phyloP scores from a whole-genome alignment of 2,113 vertebrate species.

The Eptesicus fuscus region DNA sequence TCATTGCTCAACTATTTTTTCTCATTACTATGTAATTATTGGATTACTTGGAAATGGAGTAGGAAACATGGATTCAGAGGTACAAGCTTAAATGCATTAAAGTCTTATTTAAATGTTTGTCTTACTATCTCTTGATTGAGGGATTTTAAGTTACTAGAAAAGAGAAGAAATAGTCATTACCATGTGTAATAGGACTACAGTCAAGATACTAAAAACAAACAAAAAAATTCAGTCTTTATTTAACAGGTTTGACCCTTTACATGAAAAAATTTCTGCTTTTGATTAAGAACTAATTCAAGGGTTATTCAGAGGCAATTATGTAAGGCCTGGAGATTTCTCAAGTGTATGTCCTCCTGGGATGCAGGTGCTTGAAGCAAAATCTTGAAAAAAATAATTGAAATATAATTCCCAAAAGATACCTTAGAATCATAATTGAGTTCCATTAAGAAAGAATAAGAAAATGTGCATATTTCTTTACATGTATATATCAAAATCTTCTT shows the following conservation, averaged over 20 bases:
- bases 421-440: neutral
- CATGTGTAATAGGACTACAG: neutral
- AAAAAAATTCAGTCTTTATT: conserved; percentile 37
- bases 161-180: neutral
- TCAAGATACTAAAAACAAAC: neutral
- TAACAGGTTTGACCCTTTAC: conserved; percentile 47
- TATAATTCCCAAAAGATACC: neutral
- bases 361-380: conserved; percentile 44
- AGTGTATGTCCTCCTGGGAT: neutral
- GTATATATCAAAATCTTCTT: neutral
- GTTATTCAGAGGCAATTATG: conserved; percentile 56
- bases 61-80: neutral
- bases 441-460: neutral
- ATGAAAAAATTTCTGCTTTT: conserved; percentile 51
- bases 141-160: conserved; percentile 20
- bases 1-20: neutral
- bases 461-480: neutral
- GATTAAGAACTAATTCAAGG: conserved; percentile 61
- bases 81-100: neutral
- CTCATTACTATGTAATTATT: neutral
- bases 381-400: conserved; percentile 36
- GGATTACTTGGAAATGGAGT: neutral
- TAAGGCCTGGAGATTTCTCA: conserved; percentile 27
- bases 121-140: conserved; percentile 15
- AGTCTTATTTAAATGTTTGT: conserved; percentile 30